phyloP scores from a whole-genome alignment of 2,797 vertebrate species.

The Galago senegalensis region DNA sequence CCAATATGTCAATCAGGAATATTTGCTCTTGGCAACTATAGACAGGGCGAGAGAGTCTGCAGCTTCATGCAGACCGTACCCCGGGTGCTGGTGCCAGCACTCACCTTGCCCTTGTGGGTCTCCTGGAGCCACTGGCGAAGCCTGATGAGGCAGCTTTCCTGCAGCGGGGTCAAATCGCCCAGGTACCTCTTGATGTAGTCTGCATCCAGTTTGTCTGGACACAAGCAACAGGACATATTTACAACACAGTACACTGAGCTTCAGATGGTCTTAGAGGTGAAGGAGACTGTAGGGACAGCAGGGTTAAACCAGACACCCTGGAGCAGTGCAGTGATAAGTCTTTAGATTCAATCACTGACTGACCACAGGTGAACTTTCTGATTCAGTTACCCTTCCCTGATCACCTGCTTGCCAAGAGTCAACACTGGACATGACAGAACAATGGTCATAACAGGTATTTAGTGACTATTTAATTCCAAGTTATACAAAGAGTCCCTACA shows the following conservation, averaged over 20 bases:
- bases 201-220: constrained; percentile 96
- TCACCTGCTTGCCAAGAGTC: background rate
- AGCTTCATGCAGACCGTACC: accelerated
- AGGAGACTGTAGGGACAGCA: accelerated
- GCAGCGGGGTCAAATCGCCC: constrained; percentile 97
- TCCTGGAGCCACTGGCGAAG: constrained; percentile 98
- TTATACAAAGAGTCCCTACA: background rate
- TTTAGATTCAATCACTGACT: background rate
- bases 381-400: background rate
- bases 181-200: constrained; percentile 99
- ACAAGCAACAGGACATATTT: background rate
- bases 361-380: background rate
- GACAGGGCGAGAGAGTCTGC: accelerated
- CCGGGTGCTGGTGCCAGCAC: accelerated
- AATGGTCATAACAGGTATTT: background rate
- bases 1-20: accelerated
- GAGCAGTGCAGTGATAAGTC: background rate
- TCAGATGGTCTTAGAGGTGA: accelerated
- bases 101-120: constrained; percentile 98
- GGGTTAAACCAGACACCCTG: background rate
- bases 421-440: accelerated
- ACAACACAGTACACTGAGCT: accelerated
- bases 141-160: constrained; percentile 98
- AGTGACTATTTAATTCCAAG: background rate
- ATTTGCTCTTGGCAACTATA: accelerated